Evolutionary conservation across 2,113 vertebrate genomes (phyloP).

Genomic region (Tapirus terrestris): DNA sequence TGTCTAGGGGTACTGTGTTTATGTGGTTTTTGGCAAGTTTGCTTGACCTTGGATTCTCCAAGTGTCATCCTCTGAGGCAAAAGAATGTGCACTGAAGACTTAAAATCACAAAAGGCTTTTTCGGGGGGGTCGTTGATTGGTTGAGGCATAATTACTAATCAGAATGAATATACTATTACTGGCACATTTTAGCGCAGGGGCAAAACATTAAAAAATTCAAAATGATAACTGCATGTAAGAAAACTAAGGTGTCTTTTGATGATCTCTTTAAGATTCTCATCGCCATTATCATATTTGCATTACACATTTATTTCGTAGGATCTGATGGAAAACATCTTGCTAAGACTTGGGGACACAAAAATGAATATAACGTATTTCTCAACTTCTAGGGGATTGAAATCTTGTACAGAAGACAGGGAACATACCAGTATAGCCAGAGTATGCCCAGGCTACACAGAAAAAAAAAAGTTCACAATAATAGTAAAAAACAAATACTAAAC

Average conservation of each 20-base stretch:
- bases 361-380: neutral
- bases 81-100: constrained; percentile 41
- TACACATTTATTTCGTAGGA: neutral
- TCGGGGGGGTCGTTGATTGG: neutral
- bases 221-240: neutral
- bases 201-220: neutral
- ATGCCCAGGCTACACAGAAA: neutral
- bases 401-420: neutral
- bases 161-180: neutral
- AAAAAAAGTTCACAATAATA: neutral
- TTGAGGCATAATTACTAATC: constrained; percentile 1
- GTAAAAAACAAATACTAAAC: neutral
- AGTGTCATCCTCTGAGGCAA: constrained; percentile 60
- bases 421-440: neutral
- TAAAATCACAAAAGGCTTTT: constrained; percentile 52
- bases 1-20: constrained; percentile 71
- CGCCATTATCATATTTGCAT: neutral
- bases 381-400: neutral
- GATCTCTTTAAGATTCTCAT: neutral
- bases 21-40: constrained; percentile 76
- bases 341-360: neutral
- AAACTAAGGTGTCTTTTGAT: neutral
- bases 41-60: constrained; percentile 73
- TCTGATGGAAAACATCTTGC: neutral
- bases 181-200: neutral